Base-by-base conservation (phyloP, 2,797 vertebrate species). In the Steatocranus sp. region DNA sequence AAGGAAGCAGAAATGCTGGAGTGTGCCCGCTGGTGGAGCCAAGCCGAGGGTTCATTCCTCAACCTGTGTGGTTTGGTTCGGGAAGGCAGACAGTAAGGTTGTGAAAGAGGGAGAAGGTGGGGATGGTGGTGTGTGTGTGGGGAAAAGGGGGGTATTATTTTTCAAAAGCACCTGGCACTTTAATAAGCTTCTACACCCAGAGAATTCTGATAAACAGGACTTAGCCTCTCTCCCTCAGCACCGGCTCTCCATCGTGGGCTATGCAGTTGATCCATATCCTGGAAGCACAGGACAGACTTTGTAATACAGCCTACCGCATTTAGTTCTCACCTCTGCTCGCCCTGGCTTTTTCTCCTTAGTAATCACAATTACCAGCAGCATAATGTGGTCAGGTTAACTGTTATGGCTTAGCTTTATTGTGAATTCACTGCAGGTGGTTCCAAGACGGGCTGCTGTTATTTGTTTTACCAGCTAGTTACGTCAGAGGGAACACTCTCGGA, bases 141-240 rank as follows among this genome's bases (percentile, higher is more conserved):
- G 25, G 8, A 0, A 3, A 1, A 0, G 30, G 34, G 80, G 82
- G 85, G 82, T 82, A 88, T 91, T 91, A 86, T 93, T 95, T 94
- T 92, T 95, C 87, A 87, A 91, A 88, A 91, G 86, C 93, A 93
- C 84, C 89, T 90, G 89, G 91, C 92, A 92, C 90, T 94, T 94
- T 92, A 95, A 94, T 96, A 96, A 93, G 96, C 91, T 79, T 89
- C 93, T 95, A 86, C 93, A 96, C 94, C 95, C 87, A 87, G 88
- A 93, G 90, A 88, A 84, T 94, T 92, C 84, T 93, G 93, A 94
- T 94, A 93, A 93, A 93, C 90, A 87, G 83, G 88, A 74, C 90
- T 91, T 89, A 87, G 89, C 85, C 83, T 83, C 85, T 81, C 89
- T 90, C 89, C 87, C 90, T 86, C 70, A 78, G 86, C 91, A 79